Base-by-base conservation (phyloP, 53 echinoderm and acorn worm genomes). In the Henricia sp. region DNA sequence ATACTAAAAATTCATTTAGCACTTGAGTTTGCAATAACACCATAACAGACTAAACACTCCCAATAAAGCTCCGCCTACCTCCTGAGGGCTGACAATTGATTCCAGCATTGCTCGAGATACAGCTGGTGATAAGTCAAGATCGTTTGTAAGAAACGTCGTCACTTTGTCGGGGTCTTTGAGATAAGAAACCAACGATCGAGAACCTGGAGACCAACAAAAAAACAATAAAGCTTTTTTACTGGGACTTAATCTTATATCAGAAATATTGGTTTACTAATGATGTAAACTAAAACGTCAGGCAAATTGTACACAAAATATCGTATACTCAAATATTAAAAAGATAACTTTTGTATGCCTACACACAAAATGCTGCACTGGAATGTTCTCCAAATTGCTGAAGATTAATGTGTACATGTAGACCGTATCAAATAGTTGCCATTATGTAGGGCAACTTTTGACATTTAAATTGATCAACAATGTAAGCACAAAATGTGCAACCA, bases 71-170 rank as follows among this genome's bases (percentile, higher is more conserved):
- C 11, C 13, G 4, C 84, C 77, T 57, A 92, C 92, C 85, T 85
- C 76, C 56, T 89, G 55, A 19, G 74, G 48, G 37, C 52, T 60
- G 38, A 89, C 33, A 8, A 42, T 46, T 0, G 89, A 70, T 67
- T 75, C 82, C 21, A 87, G 65, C 21, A 90, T 83, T 42, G 90
- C 93, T 52, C 87, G 67, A 0, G 87, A 17, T 14, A 93, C 90
- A 21, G 84, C 72, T 1, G 87, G 76, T 14, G 83, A 44, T 10
- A 93, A 37, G 30, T 75, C 28, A 17, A 88, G 52, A 50, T 85
- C 78, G 13, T 71, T 42, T 0, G 35, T 71, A 9, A 92, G 85
- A 67, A 85, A 87, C n/a, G 35, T 64, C 43, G 73, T 37, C 34
- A 89, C 69, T 14, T 72, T 68, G 0, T 71, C 83, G 0, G 89